Base-by-base conservation (phyloP, 2,888 invertebrate species). In the Subacronicta megacephala region DNA sequence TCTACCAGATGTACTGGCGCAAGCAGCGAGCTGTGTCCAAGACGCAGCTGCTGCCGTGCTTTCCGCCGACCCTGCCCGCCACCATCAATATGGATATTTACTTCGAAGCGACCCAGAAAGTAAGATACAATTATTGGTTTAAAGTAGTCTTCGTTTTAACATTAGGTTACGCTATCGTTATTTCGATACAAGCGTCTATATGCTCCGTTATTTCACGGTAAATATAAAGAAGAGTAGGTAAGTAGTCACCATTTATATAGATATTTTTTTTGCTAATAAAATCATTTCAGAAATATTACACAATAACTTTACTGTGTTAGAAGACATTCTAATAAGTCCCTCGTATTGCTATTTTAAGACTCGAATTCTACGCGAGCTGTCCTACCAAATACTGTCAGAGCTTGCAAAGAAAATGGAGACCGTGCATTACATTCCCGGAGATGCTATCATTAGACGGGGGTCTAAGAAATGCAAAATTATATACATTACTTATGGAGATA, bases 1-100 rank as follows among this genome's bases (percentile, higher is more conserved):
- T 92, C 71, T 92, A 92, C 75, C 85, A 84, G 75, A 92, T 91
- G 90, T 92, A 90, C 77, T 92, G 92, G 92, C 89, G 88, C 65
- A 90, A 89, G 56, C 90, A 90, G 63, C 72, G 72, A 3, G 92
- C 89, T 0, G 92, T 92, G 1, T 91, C 90, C 0, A 67, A 77
- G 3, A 85, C 90, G 0, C 71, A 75, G n/a, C 75, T 92, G 17
- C 67, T 92, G 17, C 85, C 87, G 0, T 79, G 74, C 2, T 92
- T 88, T 29, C 92, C 92, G 0, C 90, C 88, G 0, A 86, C 88
- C 0, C 69, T 92, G 7, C 79, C 86, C 0, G 80, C 83, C 4
- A 80, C 80, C 1, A 77, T 92, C 1, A 82, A 84, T 58, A 82
- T 84, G 0, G 91, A 92, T 50, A 88, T 92, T 2, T 92, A 91